Evolutionary conservation across 1,140 invertebrate genomes (phyloP), one percentile per base, ranked within the genome.

Genomic region (Spodoptera frugiperda): DNA sequence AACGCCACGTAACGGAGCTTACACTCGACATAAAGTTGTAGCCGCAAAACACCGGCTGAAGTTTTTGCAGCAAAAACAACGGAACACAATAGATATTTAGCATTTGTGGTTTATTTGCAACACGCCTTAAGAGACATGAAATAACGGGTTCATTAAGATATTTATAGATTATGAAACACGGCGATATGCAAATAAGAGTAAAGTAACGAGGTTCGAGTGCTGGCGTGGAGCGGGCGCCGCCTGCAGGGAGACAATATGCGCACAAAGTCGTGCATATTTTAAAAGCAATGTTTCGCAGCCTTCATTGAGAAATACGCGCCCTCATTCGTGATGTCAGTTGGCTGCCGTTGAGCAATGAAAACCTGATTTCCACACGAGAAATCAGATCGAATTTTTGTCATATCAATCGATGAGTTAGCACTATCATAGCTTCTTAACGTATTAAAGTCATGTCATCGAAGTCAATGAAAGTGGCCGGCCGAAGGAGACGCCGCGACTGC

Each of bases 241-340:
- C 68, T 5, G 75, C 49, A 67, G 65, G 82, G 79, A 82, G 78
- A 89, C 85, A 87, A 87, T 88, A 81, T 78, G 72, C 83, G 83
- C 84, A 81, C 84, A 80, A 84, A 91, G 82, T 91, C 90, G 89
- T 93, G 89, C 87, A 93, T 91, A 91, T 90, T 91, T 91, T 88
- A 89, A 90, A 87, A 88, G 84, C 86, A 88, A 89, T 83, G 87
- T 93, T 93, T 91, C 90, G 87, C 84, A 89, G 91, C 87, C 87
- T 89, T 89, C 88, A 89, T 93, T 92, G 91, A 91, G 90, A 92
- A 91, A 93, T 85, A 85, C 84, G 78, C 86, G 90, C 89, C 91
- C 91, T 88, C 90, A 91, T 92, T 93, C 90, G 90, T 91, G 91
- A 89, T 91, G 89, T 87, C 88, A 89, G 89, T 83, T 78, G 77